Evolutionary conservation across 2,888 invertebrate species (phyloP), one percentile per base, ranked within the genome.

Genomic region (Masnerella sp.): DNA sequence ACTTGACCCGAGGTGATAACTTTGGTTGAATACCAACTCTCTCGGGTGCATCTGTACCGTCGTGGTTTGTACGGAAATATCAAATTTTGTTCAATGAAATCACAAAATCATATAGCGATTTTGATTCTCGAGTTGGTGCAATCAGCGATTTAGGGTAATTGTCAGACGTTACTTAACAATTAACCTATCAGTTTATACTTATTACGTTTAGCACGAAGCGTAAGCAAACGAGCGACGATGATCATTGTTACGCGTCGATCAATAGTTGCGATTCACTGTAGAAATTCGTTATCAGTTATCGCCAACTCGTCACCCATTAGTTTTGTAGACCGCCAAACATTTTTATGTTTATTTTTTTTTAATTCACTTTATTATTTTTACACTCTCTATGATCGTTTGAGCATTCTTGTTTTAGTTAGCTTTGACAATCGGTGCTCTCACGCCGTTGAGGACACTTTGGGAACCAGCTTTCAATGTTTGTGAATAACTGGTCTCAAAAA

Each of bases 161-260:
- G n/a, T n/a, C n/a, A n/a, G n/a, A n/a, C 25, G 71, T 71, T 64
- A 71, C 71, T 71, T 71, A 65, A 64, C 52, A 56, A 11, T 65
- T 54, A 54, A 45, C 59, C 58, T 59, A 71, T 70, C 36, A 22
- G 54, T 54, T 67, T 72, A 51, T 67, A 67, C 51, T 61, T 61
- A 69, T 52, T 69, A 47, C 51, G 34, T 68, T 67, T 43, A 42
- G 15, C 14, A 15, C 11, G 15, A 62, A 38, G 51, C 49, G 42
- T 34, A 22, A 62, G 40, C 18, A 62, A 61, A 36, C 15, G 11
- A 70, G 17, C 54, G 18, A 49, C 54, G 40, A 73, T 56, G 38
- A 67, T 67, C 67, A 34, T 73, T 56, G 43, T 62, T 61, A 32
- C 58, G 42, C 61, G 49, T 68, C 61, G 54, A n/a, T n/a, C n/a